Percentiles rank a stretch among this genome's conserved stretches.
phyloP scores from a whole-genome alignment of 2,888 invertebrate genomes.

The Phragmatobia fuliginosa region DNA sequence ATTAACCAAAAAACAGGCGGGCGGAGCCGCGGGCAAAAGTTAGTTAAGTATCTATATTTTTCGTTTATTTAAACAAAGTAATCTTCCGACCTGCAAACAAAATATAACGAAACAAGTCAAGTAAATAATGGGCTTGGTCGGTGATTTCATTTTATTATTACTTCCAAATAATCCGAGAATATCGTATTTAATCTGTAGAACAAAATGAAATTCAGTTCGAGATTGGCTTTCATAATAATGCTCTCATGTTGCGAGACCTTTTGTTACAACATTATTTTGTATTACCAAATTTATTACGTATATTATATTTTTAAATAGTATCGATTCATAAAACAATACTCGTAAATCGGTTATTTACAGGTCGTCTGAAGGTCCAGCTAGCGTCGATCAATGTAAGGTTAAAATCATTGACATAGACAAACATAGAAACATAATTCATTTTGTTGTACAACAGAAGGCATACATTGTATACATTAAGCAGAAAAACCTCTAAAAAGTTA shows the following conservation, averaged over 20 bases:
- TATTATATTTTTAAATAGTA: neutral
- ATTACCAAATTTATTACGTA: neutral
- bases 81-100: neutral
- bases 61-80: neutral
- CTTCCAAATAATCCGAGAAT: constrained; percentile 15
- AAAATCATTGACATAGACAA: neutral
- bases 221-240: constrained; percentile 7
- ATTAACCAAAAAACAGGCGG: too few species aligned
- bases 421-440: neutral
- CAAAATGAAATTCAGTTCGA: constrained; percentile 10
- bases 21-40: too few species aligned
- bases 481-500: neutral
- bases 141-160: constrained; percentile 16
- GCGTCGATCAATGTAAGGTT: neutral
- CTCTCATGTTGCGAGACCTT: constrained; percentile 31
- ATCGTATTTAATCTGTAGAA: constrained; percentile 14
- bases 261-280: constrained; percentile 13
- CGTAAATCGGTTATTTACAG: neutral
- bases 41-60: neutral
- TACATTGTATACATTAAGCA: neutral
- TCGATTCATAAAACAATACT: neutral
- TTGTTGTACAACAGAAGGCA: neutral
- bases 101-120: constrained; percentile 8
- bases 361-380: neutral
- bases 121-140: constrained; percentile 9